These are phyloP conservation scores for Pteropus alecto DNA, from an alignment of 2,113 vertebrate genomes.

Conservation along the genomic window DNA sequence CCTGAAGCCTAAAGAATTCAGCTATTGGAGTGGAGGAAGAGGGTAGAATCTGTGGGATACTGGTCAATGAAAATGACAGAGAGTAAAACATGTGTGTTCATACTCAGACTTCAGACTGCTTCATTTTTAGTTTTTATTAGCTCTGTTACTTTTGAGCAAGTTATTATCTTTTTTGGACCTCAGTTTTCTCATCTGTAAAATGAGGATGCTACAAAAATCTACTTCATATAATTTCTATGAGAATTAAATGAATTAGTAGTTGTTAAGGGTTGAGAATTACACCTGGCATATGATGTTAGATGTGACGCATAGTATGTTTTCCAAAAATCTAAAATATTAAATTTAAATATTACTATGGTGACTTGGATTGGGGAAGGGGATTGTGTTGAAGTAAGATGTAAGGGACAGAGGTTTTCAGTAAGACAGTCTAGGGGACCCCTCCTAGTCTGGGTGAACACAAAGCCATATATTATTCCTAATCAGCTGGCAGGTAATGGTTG, in stretches of 20 bases:
- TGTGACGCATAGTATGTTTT: neutral
- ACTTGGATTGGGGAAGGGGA: fast-evolving
- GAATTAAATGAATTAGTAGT: neutral
- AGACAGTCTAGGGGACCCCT: neutral
- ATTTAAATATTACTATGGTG: neutral
- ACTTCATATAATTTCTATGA: neutral
- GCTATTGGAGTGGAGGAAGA: neutral
- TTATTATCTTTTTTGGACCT: neutral
- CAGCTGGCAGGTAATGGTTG: neutral
- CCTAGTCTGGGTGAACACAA: neutral
- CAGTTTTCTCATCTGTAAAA: neutral
- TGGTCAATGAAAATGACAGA: neutral
- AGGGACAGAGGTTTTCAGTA: neutral
- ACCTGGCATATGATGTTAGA: neutral
- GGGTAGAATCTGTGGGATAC: neutral
- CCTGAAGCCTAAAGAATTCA: neutral
- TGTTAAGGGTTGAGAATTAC: neutral
- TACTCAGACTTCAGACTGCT: neutral
- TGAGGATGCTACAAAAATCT: neutral
- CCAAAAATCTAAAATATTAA: neutral
- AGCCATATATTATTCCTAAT: neutral
- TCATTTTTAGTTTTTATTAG: neutral
- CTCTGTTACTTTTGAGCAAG: neutral
- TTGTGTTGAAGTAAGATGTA: neutral
- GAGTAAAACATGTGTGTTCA: neutral